These are phyloP conservation scores for Orthonyx spaldingii DNA, from an alignment of 2,113 vertebrate species.

Conservation along the genomic window DNA sequence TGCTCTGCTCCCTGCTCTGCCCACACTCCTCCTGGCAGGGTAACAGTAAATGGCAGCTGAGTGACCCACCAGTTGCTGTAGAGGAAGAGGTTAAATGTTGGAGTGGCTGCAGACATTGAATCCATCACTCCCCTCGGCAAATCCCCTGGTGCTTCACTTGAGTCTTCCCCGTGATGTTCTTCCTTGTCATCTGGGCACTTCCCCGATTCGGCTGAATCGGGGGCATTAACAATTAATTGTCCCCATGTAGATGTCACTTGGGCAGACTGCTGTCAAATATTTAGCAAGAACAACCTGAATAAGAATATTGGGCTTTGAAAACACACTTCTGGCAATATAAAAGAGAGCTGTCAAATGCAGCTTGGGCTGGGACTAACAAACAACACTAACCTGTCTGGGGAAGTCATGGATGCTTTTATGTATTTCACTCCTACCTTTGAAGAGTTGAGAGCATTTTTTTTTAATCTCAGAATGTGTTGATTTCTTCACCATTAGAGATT, in stretches of 20 bases:
- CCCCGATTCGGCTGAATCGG: not conserved
- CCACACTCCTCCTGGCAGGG: not conserved
- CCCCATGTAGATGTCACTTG: not conserved
- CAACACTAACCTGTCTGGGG: not conserved
- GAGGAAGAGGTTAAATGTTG: not conserved
- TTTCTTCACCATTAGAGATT: not conserved
- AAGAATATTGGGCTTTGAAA: not conserved
- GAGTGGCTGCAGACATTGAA: not conserved
- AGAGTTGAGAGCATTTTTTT: not conserved
- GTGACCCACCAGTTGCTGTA: not conserved
- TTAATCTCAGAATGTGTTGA: not conserved
- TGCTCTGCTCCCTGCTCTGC: not conserved
- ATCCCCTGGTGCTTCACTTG: not conserved
- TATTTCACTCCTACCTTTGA: not conserved
- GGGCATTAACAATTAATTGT: not conserved
- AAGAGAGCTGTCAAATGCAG: not conserved
- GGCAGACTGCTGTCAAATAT: not conserved
- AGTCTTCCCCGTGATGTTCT: not conserved
- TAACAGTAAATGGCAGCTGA: not conserved
- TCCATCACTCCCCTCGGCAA: fast-evolving
- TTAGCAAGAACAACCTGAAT: not conserved
- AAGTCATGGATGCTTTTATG: not conserved
- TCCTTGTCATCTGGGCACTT: not conserved
- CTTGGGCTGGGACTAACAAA: not conserved
- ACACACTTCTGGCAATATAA: not conserved